A percentile compares a stretch with the other conserved stretches of the same genome.
Conservation (phyloP, 2,113 vertebrate genomes). For the Hippocampus guttulatus region DNA sequence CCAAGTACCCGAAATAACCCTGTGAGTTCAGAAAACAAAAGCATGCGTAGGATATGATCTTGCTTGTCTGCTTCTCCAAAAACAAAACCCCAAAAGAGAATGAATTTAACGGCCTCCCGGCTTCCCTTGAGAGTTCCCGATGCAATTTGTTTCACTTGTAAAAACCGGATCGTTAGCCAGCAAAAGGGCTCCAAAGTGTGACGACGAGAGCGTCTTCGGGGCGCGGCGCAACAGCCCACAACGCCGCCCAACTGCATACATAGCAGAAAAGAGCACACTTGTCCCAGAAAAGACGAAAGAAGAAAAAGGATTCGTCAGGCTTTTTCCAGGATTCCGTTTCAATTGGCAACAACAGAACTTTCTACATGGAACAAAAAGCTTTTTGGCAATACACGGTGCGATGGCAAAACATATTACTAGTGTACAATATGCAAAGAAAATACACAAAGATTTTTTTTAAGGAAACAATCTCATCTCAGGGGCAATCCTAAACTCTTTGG, state of each 20-base stretch:
- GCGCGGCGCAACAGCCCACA: slow-evolving; percentile 19
- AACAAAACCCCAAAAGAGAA: background rate
- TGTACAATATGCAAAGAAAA: slow-evolving; percentile 26
- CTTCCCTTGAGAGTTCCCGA: slow-evolving; percentile 8
- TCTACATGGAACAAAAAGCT: slow-evolving; percentile 39
- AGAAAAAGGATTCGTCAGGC: background rate
- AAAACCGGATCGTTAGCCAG: slow-evolving; percentile 4
- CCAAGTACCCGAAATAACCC: slow-evolving; percentile 22
- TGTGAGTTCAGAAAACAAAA: background rate
- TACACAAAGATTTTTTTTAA: slow-evolving; percentile 9
- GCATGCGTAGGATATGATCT: background rate
- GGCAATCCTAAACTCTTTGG: slow-evolving; percentile 57
- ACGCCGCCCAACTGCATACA: slow-evolving; percentile 37
- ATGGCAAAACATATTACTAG: slow-evolving; percentile 33
- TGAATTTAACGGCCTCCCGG: background rate
- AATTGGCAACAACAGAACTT: slow-evolving; percentile 29
- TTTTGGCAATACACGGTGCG: slow-evolving; percentile 58
- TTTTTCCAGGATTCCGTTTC: slow-evolving; percentile 14
- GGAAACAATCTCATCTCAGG: slow-evolving; percentile 4
- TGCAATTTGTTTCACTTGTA: background rate
- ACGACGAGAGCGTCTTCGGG: slow-evolving; percentile 20
- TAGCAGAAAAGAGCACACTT: slow-evolving; percentile 30
- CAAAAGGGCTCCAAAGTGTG: slow-evolving; percentile 23
- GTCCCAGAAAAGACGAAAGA: slow-evolving; percentile 18
- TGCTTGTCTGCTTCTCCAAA: background rate